Conservation (phyloP, 1,140 invertebrate genomes). For the Ylistrum balloti region DNA sequence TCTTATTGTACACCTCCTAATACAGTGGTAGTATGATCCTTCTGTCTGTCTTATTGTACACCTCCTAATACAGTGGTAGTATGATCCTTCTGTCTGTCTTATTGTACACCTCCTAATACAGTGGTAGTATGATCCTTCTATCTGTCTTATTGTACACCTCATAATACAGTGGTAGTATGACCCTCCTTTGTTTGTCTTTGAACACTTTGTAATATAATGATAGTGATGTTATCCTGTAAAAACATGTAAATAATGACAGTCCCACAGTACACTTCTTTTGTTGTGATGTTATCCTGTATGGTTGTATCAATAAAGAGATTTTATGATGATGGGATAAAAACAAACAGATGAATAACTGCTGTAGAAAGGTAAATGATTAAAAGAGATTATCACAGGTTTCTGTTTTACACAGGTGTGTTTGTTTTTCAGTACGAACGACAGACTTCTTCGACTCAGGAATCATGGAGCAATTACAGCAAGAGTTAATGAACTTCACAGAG, state of each 20-base stretch:
- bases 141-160: too few relatives aligned
- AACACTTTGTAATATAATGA: too few relatives aligned
- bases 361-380: too few relatives aligned
- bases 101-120: not conserved
- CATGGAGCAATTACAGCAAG: conserved; percentile 92
- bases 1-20: not conserved
- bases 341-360: too few relatives aligned
- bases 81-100: not conserved
- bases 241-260: too few relatives aligned
- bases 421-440: conserved; percentile 71
- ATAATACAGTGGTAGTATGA: not conserved
- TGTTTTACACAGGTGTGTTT: conserved; percentile 50
- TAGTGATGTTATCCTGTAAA: too few relatives aligned
- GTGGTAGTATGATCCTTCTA: too few relatives aligned
- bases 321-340: too few relatives aligned
- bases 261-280: not conserved
- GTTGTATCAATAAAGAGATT: not conserved
- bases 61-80: not conserved
- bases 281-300: not conserved
- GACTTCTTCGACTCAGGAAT: conserved; percentile 94
- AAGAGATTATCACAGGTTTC: not conserved
- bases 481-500: conserved; percentile 84
- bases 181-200: too few relatives aligned
- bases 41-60: too few relatives aligned
- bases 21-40: too few relatives aligned